phyloP scores from a whole-genome alignment of 2,888 invertebrate species.

The Pyrrhosoma nymphula region DNA sequence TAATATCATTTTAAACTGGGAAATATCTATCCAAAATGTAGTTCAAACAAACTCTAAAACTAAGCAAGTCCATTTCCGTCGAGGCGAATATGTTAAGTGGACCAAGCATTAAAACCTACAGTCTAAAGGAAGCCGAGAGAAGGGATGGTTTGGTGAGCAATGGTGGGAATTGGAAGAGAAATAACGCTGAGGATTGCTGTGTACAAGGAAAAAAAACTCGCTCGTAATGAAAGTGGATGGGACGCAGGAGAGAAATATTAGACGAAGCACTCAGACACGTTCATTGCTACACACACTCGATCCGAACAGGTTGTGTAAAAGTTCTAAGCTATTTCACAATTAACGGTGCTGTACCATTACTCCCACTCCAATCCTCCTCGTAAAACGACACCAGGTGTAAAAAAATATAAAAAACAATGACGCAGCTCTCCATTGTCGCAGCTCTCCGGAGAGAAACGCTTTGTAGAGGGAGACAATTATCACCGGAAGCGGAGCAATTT shows the following conservation, averaged over 20 bases:
- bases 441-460: not conserved
- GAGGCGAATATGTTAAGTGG: too few species aligned
- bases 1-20: too few species aligned
- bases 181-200: not conserved
- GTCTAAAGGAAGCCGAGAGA: too few species aligned
- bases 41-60: too few species aligned
- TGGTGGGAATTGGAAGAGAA: not conserved
- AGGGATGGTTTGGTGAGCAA: not conserved
- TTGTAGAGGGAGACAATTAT: not conserved
- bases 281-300: not conserved
- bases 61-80: too few species aligned
- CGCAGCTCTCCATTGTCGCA: not conserved
- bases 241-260: not conserved
- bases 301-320: not conserved
- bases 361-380: not conserved
- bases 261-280: conserved; percentile 8
- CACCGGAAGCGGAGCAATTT: not conserved
- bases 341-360: not conserved
- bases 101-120: too few species aligned
- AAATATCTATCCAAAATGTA: too few species aligned
- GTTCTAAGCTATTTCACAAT: not conserved
- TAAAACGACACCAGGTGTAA: not conserved
- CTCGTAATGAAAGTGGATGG: conserved; percentile 5
- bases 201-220: not conserved
- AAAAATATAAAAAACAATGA: not conserved